These are phyloP conservation scores for Dendrolimus kikuchii DNA, from an alignment of 1,140 invertebrate species.

Conservation along the genomic window DNA sequence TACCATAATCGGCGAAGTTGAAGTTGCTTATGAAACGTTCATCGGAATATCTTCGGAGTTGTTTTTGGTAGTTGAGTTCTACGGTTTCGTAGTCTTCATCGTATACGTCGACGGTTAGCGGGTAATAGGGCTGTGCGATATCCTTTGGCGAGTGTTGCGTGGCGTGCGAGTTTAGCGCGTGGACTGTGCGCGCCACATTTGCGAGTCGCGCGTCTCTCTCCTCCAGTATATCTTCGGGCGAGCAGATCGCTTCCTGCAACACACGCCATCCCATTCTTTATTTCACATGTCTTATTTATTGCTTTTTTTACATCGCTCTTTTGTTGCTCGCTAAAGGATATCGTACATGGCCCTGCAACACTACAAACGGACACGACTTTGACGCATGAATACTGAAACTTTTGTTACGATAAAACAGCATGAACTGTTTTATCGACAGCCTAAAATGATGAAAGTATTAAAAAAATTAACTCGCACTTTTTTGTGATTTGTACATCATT, in stretches of 20 bases:
- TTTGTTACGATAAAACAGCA: background rate
- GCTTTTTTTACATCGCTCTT: constrained; percentile 3
- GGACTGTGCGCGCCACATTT: constrained; percentile 67
- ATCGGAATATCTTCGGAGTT: constrained; percentile 39
- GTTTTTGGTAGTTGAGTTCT: constrained; percentile 44
- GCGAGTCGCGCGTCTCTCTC: constrained; percentile 41
- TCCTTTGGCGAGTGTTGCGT: constrained; percentile 43
- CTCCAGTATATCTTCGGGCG: constrained; percentile 79
- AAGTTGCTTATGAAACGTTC: constrained; percentile 65
- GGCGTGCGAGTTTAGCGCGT: constrained; percentile 72
- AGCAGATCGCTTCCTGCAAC: constrained; percentile 85
- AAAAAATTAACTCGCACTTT: too few species aligned
- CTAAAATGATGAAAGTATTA: too few species aligned
- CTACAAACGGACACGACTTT: constrained; percentile 28
- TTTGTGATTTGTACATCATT: too few species aligned
- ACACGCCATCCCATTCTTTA: constrained; percentile 72
- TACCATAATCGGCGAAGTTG: constrained; percentile 36
- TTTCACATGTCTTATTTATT: constrained; percentile 21
- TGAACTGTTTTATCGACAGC: too few species aligned
- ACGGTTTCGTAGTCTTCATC: constrained; percentile 19
- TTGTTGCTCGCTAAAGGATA: constrained; percentile 45
- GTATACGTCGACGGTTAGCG: constrained; percentile 6
- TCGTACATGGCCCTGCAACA: constrained; percentile 48
- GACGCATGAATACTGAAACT: background rate
- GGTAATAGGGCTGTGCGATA: constrained; percentile 34